Percentiles rank a stretch among this genome's conserved stretches.
These are phyloP conservation scores for Campoplex nolae DNA, from an alignment of 2,888 invertebrate species.

Conservation along the genomic window DNA sequence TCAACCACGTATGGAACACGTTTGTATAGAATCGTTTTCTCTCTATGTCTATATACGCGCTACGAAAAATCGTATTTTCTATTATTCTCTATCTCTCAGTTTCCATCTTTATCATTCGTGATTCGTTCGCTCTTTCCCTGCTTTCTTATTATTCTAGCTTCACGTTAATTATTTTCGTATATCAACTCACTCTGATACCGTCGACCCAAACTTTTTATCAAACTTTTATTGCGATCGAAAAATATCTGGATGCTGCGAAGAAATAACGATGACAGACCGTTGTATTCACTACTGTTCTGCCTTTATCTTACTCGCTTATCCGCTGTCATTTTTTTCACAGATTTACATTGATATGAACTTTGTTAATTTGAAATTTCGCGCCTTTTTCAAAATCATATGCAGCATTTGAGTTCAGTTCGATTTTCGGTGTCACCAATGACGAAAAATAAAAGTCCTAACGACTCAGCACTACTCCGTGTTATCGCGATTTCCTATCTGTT, in stretches of 20 bases:
- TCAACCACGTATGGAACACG: constrained; percentile 21
- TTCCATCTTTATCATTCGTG: constrained; percentile 57
- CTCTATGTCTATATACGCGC: constrained; percentile 20
- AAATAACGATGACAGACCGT: too few species aligned
- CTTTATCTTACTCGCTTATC: too few species aligned
- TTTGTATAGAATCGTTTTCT: constrained; percentile 26
- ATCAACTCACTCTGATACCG: not conserved
- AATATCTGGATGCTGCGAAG: not conserved
- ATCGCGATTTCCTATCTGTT: too few species aligned
- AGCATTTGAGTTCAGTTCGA: too few species aligned
- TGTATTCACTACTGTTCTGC: too few species aligned
- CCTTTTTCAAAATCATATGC: too few species aligned
- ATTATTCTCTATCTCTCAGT: constrained; percentile 59
- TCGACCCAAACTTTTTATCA: constrained; percentile 19
- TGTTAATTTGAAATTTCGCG: not conserved
- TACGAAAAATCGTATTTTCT: constrained; percentile 43
- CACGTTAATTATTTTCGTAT: constrained; percentile 18
- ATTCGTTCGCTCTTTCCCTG: constrained; percentile 51
- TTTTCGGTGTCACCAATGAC: too few species aligned
- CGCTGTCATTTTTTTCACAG: not conserved
- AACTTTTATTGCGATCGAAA: not conserved
- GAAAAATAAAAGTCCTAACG: too few species aligned
- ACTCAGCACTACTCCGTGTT: too few species aligned
- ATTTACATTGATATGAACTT: too few species aligned
- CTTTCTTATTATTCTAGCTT: constrained; percentile 40